Percentiles rank a stretch among this genome's conserved stretches.
phyloP scores from a whole-genome alignment of 2,888 invertebrate species.

The Eretmocerus hayati region DNA sequence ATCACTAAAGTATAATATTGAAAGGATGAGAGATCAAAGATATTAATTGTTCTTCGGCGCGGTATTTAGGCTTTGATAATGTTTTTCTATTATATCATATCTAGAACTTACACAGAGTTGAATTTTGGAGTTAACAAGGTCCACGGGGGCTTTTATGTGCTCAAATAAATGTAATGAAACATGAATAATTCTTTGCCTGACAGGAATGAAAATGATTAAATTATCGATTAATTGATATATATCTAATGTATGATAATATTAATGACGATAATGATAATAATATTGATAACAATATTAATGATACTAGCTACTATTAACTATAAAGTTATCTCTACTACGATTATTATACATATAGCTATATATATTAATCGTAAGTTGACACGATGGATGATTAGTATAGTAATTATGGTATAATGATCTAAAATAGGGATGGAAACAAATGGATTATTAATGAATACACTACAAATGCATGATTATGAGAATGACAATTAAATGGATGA shows the following conservation, averaged over 20 bases:
- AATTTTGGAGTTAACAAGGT: conserved; percentile 10
- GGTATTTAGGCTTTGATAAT: conserved; percentile 18
- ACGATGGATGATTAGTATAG: conserved; percentile 36
- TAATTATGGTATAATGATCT: conserved; percentile 29
- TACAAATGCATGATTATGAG: conserved; percentile 20
- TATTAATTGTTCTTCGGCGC: conserved; percentile 17
- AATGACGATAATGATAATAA: conserved; percentile 12
- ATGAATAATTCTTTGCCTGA: conserved; percentile 16
- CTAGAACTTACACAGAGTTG: conserved; percentile 8
- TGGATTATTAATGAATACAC: conserved; percentile 20
- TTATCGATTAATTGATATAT: conserved; percentile 17
- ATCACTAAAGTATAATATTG: conserved; percentile 1
- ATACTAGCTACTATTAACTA: conserved; percentile 19
- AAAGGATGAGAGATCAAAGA: conserved; percentile 18
- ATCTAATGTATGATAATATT: conserved; percentile 9
- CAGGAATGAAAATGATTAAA: conserved; percentile 6
- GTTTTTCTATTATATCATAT: conserved; percentile 15
- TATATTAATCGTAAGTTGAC: conserved; percentile 43
- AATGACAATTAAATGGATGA: conserved; percentile 21
- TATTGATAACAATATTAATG: conserved; percentile 16
- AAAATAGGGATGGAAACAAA: conserved; percentile 17
- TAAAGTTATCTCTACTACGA: conserved; percentile 17
- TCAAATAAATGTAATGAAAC: conserved; percentile 14
- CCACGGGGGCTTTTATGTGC: conserved; percentile 17
- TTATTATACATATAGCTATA: conserved; percentile 28